Evolutionary conservation across 2,113 vertebrate genomes (phyloP), one percentile per base, ranked within the genome.

Genomic region (Carassius auratus): DNA sequence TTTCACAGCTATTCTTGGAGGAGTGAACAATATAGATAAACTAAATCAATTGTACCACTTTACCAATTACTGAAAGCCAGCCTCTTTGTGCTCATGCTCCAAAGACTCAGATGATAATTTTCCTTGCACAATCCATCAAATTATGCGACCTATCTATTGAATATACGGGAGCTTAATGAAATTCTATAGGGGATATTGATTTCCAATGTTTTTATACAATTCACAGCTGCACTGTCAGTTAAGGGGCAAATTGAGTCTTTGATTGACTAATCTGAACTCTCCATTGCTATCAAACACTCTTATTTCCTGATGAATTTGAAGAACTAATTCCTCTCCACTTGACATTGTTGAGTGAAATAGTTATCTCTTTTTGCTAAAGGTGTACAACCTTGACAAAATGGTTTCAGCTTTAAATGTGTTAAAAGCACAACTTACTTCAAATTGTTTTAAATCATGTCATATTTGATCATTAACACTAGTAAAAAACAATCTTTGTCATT

Each of bases 151-250:
- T 97, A 97, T 98, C 98, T 97, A 97, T 97, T 97, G 97, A 97
- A 96, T 96, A 98, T 97, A 96, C 97, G 93, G 96, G 96, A 95
- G 93, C 97, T 95, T 99, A 99, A 99, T 99, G 97, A 97, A 99
- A 99, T 99, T 99, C 97, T 96, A 99, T 98, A 97, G 95, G 96
- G 94, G 94, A 88, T 94, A 99, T 99, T 96, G 98, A 99, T 99
- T 99, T 98, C 97, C 98, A 97, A 99, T 99, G 96, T 96, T 97
- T 96, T 97, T 96, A 98, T 97, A 97, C 96, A 96, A 96, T 95
- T 97, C 94, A 95, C 97, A 95, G 96, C 95, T 93, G 94, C 95
- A 94, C 95, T 96, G 95, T 97, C 96, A 96, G 96, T 95, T 93
- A 96, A 95, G 95, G 95, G 95, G 97, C 96, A 97, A 97, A 97